Evolutionary conservation across 2,113 vertebrate genomes (phyloP).

Genomic region (Thermophis baileyi): DNA sequence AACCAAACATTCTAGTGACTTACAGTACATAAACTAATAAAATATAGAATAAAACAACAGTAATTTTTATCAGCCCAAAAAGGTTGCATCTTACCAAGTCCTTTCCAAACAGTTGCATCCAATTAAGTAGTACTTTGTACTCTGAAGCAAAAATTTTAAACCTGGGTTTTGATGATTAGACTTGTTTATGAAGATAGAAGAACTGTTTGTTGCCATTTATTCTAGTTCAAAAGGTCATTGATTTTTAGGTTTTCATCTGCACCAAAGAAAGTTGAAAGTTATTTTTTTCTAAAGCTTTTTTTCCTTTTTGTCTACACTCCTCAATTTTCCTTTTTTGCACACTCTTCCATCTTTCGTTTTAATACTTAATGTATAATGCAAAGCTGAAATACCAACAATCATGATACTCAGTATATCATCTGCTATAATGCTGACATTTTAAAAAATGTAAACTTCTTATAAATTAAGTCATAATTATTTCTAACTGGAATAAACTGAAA

Average conservation of each 20-base stretch:
- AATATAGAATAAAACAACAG: background rate
- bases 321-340: background rate
- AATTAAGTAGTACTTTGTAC: background rate
- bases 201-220: background rate
- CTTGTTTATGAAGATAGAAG: background rate
- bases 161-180: background rate
- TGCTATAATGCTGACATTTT: background rate
- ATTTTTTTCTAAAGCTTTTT: background rate
- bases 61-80: background rate
- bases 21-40: background rate
- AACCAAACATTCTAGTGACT: background rate
- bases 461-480: background rate
- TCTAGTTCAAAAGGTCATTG: background rate
- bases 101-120: background rate
- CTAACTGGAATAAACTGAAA: background rate
- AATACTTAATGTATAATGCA: background rate
- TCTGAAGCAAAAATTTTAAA: background rate
- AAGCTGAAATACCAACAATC: background rate
- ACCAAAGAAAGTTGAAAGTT: background rate
- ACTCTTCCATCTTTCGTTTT: background rate
- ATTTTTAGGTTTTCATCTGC: background rate
- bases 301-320: background rate
- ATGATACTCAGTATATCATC: background rate
- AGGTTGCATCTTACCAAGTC: background rate
- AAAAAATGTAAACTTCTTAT: background rate